A percentile compares a stretch with the other conserved stretches of the same genome.
These are phyloP conservation scores for Calypte anna DNA, from an alignment of 2,113 vertebrate species.

Conservation along the genomic window DNA sequence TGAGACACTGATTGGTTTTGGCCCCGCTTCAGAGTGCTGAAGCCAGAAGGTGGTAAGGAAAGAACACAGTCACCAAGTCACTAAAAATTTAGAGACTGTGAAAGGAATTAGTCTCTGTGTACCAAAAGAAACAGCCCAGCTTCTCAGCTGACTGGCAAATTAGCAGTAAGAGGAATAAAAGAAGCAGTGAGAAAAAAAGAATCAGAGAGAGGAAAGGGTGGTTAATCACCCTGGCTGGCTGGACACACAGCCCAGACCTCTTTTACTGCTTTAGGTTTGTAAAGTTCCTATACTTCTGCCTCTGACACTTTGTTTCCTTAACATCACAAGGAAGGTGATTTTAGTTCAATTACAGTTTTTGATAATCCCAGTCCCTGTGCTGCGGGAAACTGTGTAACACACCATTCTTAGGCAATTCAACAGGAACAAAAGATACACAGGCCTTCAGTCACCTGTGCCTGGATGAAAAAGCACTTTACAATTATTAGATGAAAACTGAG, in stretches of 20 bases:
- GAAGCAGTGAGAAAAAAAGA: background rate
- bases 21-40: background rate
- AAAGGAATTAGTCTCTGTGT: background rate
- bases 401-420: background rate
- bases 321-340: background rate
- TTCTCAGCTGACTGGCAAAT: background rate
- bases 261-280: background rate
- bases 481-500: background rate
- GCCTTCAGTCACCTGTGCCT: background rate
- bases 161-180: background rate
- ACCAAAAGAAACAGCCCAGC: background rate
- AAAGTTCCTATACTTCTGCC: background rate
- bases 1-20: background rate
- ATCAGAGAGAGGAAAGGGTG: background rate
- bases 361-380: background rate
- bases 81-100: constrained; percentile 5
- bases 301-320: background rate
- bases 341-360: background rate
- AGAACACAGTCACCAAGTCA: background rate
- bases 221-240: background rate
- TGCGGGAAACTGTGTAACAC: background rate
- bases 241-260: accelerated
- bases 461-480: background rate
- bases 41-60: background rate
- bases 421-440: background rate